A percentile compares a stretch with the other conserved stretches of the same genome.
These are phyloP conservation scores for Anoncus sp. DNA, from an alignment of 2,888 invertebrate species.

Conservation along the genomic window DNA sequence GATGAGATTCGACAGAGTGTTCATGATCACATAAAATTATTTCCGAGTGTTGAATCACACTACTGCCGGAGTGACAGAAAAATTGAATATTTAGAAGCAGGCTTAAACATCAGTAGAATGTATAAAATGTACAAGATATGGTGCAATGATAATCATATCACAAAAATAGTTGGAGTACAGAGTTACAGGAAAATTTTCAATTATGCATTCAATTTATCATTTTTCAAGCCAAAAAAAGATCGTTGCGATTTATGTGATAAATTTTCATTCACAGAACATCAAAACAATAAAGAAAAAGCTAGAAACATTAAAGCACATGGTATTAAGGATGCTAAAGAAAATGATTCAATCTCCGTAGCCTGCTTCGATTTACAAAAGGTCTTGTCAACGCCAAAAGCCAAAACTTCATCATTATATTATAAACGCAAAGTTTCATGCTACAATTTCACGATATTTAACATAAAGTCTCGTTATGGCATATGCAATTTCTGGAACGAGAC, in stretches of 20 bases:
- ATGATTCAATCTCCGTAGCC: slow-evolving; percentile 27
- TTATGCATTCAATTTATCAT: slow-evolving; percentile 41
- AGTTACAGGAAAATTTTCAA: slow-evolving; percentile 44
- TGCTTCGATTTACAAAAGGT: slow-evolving; percentile 47
- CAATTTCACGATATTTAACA: slow-evolving; percentile 31
- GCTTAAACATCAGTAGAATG: slow-evolving; percentile 48
- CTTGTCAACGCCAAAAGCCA: slow-evolving; percentile 25
- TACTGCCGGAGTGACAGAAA: slow-evolving; percentile 45
- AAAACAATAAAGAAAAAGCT: slow-evolving; percentile 16
- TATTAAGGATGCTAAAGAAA: slow-evolving; percentile 21
- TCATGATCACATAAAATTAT: slow-evolving; percentile 57
- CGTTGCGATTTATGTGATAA: slow-evolving; percentile 35
- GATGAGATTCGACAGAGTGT: slow-evolving; percentile 50
- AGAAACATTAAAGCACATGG: neutral
- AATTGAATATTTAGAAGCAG: slow-evolving; percentile 55
- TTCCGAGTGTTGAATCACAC: slow-evolving; percentile 60
- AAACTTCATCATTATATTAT: slow-evolving; percentile 33
- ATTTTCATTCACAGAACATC: slow-evolving; percentile 5
- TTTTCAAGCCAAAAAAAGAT: slow-evolving; percentile 55
- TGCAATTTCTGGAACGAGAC: slow-evolving; percentile 30
- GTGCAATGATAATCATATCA: slow-evolving; percentile 28
- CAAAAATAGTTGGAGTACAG: slow-evolving; percentile 13
- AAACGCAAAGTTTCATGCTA: slow-evolving; percentile 20
- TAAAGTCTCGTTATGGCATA: slow-evolving; percentile 5
- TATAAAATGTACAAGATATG: slow-evolving; percentile 47